Evolutionary conservation across 2,888 invertebrate genomes (phyloP), one percentile per base, ranked within the genome.

Genomic region (Augochlorella aurata): DNA sequence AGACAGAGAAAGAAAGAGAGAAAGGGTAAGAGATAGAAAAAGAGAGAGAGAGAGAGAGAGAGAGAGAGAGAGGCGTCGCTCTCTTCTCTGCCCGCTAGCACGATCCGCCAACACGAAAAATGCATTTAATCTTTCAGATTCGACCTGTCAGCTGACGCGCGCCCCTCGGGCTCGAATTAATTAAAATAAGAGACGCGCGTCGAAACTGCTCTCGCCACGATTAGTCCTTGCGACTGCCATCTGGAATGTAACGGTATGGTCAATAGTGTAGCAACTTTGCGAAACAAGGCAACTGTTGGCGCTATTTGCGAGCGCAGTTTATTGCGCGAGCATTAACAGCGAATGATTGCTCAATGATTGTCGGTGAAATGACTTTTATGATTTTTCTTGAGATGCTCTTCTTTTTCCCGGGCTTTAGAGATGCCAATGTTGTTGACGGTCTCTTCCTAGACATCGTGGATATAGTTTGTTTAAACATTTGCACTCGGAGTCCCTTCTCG

Each of bases 121-220:
- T 24, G 58, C 58, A 58, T 58, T 61, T 61, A 61, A 61, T 61
- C 61, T 61, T 52, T 66, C 61, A 47, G 61, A 66, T 63, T 66
- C 49, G 5, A 29, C 29, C 50, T 74, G 78, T 81, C 79, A 79
- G 44, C 45, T 63, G 65, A 75, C 50, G 70, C 65, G 58, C 70
- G 67, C 74, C 29, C 16, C 29, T 29, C 61, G 29, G 1, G 29
- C 21, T 49, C 29, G 29, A 68, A 68, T 29, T 68, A 68, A 61
- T 29, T 61, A 61, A 61, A 61, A 38, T 29, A 29, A 61, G 29
- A 29, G 16, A 38, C 61, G 61, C 16, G 24, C 61, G 29, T 61
- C 61, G 61, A 61, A 29, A 16, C 29, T 61, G 29, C 29, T 61
- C 61, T 24, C 61, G 61, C 24, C 18, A 2, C 9, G 29, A 18